Conservation (phyloP, 2,113 vertebrate genomes). For the Aegithalos caudatus region DNA sequence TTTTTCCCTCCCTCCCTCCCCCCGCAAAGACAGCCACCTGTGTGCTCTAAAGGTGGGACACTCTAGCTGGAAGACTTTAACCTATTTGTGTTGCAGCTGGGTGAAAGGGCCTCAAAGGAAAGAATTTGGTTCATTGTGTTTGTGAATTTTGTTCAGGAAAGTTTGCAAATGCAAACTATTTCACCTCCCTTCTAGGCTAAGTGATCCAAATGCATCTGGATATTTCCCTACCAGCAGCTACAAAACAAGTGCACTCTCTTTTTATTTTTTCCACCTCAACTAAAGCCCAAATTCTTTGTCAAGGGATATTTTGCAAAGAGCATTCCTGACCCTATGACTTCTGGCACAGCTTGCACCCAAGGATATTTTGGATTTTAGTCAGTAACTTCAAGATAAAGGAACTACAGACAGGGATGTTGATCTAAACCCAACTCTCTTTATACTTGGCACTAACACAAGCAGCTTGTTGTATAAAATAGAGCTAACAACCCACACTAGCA, state of each 20-base stretch:
- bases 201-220: not conserved
- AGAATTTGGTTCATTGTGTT: fast-evolving
- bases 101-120: not conserved
- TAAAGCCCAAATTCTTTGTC: not conserved
- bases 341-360: not conserved
- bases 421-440: not conserved
- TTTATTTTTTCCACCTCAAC: not conserved
- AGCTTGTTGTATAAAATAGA: slow-evolving; percentile 1
- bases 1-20: too few species aligned
- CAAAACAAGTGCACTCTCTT: not conserved
- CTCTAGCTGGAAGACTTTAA: not conserved
- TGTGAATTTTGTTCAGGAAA: not conserved
- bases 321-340: not conserved
- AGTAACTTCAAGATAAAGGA: slow-evolving; percentile 26
- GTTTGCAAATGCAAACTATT: not conserved
- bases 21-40: too few species aligned
- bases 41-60: not conserved
- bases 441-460: not conserved
- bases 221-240: not conserved
- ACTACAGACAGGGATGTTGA: not conserved
- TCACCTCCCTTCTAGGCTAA: not conserved
- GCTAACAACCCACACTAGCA: not conserved
- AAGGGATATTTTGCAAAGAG: not conserved
- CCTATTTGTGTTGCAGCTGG: not conserved
- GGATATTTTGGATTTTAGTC: not conserved